Evolutionary conservation across 2,113 vertebrate genomes (phyloP), one percentile per base, ranked within the genome.

Genomic region (Stigmatopora argus): DNA sequence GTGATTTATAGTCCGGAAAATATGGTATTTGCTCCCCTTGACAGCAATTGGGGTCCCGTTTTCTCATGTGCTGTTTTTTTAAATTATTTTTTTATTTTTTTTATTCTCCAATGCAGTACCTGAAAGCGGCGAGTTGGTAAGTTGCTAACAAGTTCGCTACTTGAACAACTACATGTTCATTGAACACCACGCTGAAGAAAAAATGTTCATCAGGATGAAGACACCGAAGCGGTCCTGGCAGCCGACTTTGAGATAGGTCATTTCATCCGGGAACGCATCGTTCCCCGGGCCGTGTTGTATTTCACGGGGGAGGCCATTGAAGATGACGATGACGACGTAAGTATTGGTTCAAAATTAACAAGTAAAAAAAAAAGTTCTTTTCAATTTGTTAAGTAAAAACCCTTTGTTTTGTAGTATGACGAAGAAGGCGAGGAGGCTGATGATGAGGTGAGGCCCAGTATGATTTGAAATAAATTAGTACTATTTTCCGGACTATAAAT

Each of bases 231-330:
- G 1, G 91, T 98, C 65, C 92, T 99, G 56, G 94, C 97, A 64
- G 95, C 96, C 58, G 97, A 99, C 82, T 98, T 99, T 73, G 97
- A 99, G 89, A 98, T 99, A n/a, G 96, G 97, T 57, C 97, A 99
- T 80, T 99, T 99, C 87, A 90, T 99, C 83, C 95, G 96, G 17
- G 96, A 99, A 64, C 94, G 96, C 41, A 97, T 99, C 67, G 94
- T 99, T 8, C 96, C 96, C 38, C 91, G 95, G 73, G 97, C 97
- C 13, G 95, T 99, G 69, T 89, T 99, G 35, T 99, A 99, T 89
- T 99, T 99, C 82, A 99, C 97, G 66, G 97, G 97, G 71, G 97
- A 99, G 88, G 97, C 97, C 80, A 97, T 98, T 64, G 97, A 99
- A 88, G 97, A 99, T 38, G 97, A 99, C 5, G 97, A 98, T 0